phyloP scores from a whole-genome alignment of 2,888 invertebrate genomes.

The Agrilus mali region DNA sequence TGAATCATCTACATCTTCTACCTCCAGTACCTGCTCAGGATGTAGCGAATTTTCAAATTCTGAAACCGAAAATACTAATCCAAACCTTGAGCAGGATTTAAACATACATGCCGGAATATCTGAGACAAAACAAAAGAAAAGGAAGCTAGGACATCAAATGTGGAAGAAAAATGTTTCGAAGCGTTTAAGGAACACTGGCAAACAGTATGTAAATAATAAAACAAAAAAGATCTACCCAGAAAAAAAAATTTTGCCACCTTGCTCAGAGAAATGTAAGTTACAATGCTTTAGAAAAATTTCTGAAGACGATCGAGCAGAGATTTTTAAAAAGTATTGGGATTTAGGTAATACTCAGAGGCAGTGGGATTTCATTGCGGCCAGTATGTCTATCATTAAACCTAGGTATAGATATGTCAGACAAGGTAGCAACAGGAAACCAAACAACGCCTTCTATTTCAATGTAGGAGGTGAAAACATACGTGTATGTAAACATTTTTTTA shows the following conservation, averaged over 20 bases:
- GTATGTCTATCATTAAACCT: neutral
- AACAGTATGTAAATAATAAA: too few species aligned
- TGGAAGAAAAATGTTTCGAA: too few species aligned
- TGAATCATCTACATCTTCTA: too few species aligned
- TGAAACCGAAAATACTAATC: too few species aligned
- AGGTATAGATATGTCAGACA: neutral
- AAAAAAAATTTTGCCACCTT: constrained; percentile 1
- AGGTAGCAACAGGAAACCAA: neutral
- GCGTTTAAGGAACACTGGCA: too few species aligned
- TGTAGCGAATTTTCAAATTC: too few species aligned
- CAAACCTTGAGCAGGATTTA: too few species aligned
- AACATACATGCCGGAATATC: too few species aligned
- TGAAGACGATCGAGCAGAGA: neutral
- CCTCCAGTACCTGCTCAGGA: too few species aligned
- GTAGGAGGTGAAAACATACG: neutral
- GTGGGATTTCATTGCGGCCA: constrained; percentile 2
- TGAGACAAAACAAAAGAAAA: too few species aligned
- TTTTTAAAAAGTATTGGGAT: constrained; percentile 3
- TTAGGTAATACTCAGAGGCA: constrained; percentile 1
- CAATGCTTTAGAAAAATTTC: constrained; percentile 2
- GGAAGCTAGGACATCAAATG: too few species aligned
- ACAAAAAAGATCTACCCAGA: too few species aligned
- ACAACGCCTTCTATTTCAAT: neutral
- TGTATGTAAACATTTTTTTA: constrained; percentile 1
- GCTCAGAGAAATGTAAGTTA: constrained; percentile 1